These are phyloP conservation scores for Synanthedon tipuliformis DNA, from an alignment of 2,888 invertebrate genomes.

Conservation along the genomic window DNA sequence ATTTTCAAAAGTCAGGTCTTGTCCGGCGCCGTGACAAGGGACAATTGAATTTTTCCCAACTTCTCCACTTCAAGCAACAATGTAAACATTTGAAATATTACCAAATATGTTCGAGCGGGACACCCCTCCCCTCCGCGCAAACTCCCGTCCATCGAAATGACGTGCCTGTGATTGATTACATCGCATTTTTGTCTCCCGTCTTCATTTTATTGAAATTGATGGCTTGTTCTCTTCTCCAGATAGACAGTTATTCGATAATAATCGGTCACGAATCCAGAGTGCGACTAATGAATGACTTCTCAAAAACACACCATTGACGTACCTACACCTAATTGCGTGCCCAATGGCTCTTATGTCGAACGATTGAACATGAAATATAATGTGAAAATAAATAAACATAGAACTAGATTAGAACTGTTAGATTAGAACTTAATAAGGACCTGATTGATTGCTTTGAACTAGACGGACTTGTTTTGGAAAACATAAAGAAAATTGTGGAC, in stretches of 20 bases:
- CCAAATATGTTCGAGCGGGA: background rate
- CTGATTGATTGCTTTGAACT: no score
- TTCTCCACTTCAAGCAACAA: background rate
- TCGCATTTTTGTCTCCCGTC: slow-evolving; percentile 37
- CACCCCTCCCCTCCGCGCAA: slow-evolving; percentile 14
- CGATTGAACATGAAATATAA: no score
- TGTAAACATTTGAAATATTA: background rate
- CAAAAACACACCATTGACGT: no score
- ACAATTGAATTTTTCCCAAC: background rate
- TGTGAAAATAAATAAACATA: no score
- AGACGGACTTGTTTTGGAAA: no score
- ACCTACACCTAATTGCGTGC: no score
- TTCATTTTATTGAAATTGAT: slow-evolving; percentile 57
- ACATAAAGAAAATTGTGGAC: no score
- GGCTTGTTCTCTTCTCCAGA: slow-evolving; percentile 26
- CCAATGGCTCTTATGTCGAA: no score
- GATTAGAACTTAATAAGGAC: no score
- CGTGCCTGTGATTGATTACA: slow-evolving; percentile 40
- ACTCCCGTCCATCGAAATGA: slow-evolving; percentile 25
- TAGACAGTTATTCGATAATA: slow-evolving; percentile 21
- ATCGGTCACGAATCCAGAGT: slow-evolving; percentile 19
- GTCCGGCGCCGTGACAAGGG: background rate
- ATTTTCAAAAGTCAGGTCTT: background rate
- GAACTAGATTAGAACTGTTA: no score
- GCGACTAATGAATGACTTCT: slow-evolving; percentile 16